Percentiles rank a stretch among this genome's conserved stretches.
Conservation (phyloP, 2,113 vertebrate genomes). For the Cynoglossus semilaevis region DNA sequence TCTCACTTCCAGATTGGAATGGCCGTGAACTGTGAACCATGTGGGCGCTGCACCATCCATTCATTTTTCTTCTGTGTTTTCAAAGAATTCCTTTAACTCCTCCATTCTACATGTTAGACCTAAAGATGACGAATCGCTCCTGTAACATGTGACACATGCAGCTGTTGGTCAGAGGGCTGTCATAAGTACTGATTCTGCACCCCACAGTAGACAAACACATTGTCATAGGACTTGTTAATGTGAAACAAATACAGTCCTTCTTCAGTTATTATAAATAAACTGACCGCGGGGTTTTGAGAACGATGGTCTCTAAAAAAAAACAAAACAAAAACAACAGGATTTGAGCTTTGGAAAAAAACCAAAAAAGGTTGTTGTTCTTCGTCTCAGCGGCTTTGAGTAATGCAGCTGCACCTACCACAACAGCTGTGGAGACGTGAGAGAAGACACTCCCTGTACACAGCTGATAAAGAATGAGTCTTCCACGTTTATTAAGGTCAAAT, state of each 20-base stretch:
- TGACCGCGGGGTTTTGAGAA: slow-evolving; percentile 13
- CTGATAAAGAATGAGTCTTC: slow-evolving; percentile 17
- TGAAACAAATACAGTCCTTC: slow-evolving; percentile 26
- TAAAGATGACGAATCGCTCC: slow-evolving; percentile 32
- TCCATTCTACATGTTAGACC: slow-evolving; percentile 10
- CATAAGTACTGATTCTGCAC: slow-evolving; percentile 13
- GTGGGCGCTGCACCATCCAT: slow-evolving; percentile 10
- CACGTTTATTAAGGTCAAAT: background rate
- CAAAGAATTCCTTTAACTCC: slow-evolving; percentile 2
- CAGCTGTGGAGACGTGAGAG: slow-evolving; percentile 35
- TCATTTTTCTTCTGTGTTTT: slow-evolving; percentile 3
- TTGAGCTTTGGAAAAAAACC: slow-evolving; percentile 20
- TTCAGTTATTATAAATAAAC: slow-evolving; percentile 14
- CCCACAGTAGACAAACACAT: slow-evolving; percentile 19
- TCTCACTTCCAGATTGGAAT: background rate
- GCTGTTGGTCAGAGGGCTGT: slow-evolving; percentile 40
- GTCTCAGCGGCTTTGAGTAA: slow-evolving; percentile 49
- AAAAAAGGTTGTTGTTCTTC: slow-evolving; percentile 49
- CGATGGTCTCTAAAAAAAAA: slow-evolving; percentile 22
- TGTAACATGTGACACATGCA: slow-evolving; percentile 42
- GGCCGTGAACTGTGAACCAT: background rate
- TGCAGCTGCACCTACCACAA: slow-evolving; percentile 60
- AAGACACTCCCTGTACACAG: slow-evolving; percentile 49
- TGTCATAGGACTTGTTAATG: slow-evolving; percentile 12
- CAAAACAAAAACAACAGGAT: slow-evolving; percentile 16